These are phyloP conservation scores for Meganola albula DNA, from an alignment of 2,888 invertebrate genomes.

Conservation along the genomic window DNA sequence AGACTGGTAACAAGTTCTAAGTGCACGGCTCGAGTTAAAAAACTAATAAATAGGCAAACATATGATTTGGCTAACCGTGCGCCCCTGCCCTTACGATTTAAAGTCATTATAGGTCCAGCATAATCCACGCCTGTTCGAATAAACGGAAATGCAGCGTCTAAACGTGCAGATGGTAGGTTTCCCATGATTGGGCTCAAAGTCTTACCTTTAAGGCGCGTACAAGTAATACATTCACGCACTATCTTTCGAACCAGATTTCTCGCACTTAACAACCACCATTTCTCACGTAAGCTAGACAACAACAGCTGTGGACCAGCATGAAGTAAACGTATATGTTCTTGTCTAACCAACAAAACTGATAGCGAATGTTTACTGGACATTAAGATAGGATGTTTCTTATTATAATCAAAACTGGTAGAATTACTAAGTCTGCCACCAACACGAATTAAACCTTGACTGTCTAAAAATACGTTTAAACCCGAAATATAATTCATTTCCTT, in stretches of 20 bases:
- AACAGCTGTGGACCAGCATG: slow-evolving; percentile 5
- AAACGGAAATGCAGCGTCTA: slow-evolving; percentile 6
- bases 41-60: too few relatives aligned
- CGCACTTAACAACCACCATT: slow-evolving; percentile 2
- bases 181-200: slow-evolving; percentile 7
- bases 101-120: slow-evolving; percentile 7
- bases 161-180: slow-evolving; percentile 2
- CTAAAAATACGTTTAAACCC: slow-evolving; percentile 2
- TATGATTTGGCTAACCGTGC: too few relatives aligned
- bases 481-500: slow-evolving; percentile 2
- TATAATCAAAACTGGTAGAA: too few relatives aligned
- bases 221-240: slow-evolving; percentile 4
- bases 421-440: too few relatives aligned
- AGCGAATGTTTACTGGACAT: slow-evolving; percentile 2
- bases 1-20: too few relatives aligned
- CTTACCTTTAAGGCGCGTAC: slow-evolving; percentile 5
- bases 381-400: neutral
- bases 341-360: slow-evolving; percentile 1
- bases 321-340: slow-evolving; percentile 5
- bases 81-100: slow-evolving; percentile 4
- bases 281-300: slow-evolving; percentile 1
- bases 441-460: too few relatives aligned
- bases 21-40: too few relatives aligned
- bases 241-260: slow-evolving; percentile 2
- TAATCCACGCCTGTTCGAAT: slow-evolving; percentile 6